Conservation (phyloP, 53 echinoderm and acorn worm species). For the Mesocentrotus franciscanus region DNA sequence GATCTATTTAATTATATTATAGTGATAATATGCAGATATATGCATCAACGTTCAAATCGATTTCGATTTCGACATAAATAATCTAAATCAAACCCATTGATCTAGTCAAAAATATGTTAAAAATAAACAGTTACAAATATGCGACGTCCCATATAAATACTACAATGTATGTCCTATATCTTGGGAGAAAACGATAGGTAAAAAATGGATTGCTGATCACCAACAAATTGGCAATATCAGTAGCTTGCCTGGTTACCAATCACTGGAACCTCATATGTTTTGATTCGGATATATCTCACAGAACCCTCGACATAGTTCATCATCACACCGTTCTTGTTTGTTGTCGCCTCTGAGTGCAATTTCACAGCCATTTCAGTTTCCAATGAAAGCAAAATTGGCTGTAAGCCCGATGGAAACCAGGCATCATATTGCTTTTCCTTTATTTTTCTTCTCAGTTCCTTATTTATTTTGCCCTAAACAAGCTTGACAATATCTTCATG, state of each 20-base stretch:
- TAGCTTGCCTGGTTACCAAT: not conserved
- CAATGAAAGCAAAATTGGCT: not conserved
- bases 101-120: too few species aligned
- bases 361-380: constrained; percentile 5
- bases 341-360: not conserved
- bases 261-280: not conserved
- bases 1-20: too few species aligned
- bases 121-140: too few species aligned
- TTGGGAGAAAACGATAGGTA: too few species aligned
- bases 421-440: not conserved
- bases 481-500: not conserved
- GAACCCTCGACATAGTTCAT: not conserved
- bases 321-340: not conserved
- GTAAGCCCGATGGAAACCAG: not conserved
- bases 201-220: not conserved
- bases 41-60: too few species aligned
- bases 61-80: too few species aligned
- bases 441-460: not conserved
- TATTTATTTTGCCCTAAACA: not conserved
- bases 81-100: too few species aligned
- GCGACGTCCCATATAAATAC: too few species aligned
- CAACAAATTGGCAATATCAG: not conserved
- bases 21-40: too few species aligned
- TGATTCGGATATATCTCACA: not conserved
- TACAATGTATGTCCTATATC: too few species aligned